These are phyloP conservation scores for Loripinus fragilis DNA, from an alignment of 2,888 invertebrate species.

Conservation along the genomic window DNA sequence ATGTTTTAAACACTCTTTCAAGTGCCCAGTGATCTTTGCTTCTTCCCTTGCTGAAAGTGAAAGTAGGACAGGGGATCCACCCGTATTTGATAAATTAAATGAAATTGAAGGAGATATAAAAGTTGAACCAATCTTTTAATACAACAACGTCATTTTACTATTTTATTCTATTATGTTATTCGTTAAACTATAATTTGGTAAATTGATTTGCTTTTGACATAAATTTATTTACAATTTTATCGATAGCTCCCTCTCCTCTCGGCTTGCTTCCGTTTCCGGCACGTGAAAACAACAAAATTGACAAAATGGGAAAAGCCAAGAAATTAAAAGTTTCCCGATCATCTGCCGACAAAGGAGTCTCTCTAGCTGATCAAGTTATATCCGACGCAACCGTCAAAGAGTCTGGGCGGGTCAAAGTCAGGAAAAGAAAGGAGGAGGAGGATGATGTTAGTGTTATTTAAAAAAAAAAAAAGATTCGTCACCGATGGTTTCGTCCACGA, in stretches of 20 bases:
- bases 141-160: too few relatives aligned
- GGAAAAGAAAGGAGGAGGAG: constrained; percentile 89
- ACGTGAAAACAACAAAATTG: not conserved
- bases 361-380: constrained; percentile 91
- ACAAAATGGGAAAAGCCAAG: constrained; percentile 90
- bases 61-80: constrained; percentile 8
- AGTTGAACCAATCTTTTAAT: too few relatives aligned
- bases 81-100: not conserved
- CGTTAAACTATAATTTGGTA: too few relatives aligned
- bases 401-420: constrained; percentile 87
- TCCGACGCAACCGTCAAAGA: constrained; percentile 87
- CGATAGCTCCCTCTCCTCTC: not conserved
- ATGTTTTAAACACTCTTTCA: not conserved
- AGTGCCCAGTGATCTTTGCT: not conserved
- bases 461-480: too few relatives aligned
- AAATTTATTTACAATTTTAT: too few relatives aligned
- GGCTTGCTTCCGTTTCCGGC: constrained; percentile 7
- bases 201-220: too few relatives aligned
- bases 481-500: too few relatives aligned
- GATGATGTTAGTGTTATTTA: constrained; percentile 89
- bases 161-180: too few relatives aligned
- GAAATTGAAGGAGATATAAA: too few relatives aligned
- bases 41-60: not conserved
- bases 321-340: constrained; percentile 87
- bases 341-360: constrained; percentile 82